Evolutionary conservation across 2,888 invertebrate species (phyloP).

Genomic region (Allolobophora icterica): DNA sequence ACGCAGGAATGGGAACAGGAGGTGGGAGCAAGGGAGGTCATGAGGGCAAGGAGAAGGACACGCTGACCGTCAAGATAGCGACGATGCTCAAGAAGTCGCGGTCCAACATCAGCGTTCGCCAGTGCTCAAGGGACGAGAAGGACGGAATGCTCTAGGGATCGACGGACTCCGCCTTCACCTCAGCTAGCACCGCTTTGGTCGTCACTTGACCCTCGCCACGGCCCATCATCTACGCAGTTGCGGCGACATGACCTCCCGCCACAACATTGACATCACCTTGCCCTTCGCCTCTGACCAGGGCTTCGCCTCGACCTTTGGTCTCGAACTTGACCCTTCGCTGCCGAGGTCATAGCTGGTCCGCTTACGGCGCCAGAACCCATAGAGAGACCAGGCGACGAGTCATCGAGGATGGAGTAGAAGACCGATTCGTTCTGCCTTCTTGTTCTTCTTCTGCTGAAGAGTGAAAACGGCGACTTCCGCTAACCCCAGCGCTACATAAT

Average conservation of each 20-base stretch:
- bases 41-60: conserved; percentile 36
- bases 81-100: conserved; percentile 38
- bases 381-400: background rate
- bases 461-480: background rate
- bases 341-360: background rate
- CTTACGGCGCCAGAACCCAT: background rate
- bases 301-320: background rate
- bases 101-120: conserved; percentile 39
- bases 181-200: background rate
- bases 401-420: background rate
- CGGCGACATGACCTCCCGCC: too few species aligned
- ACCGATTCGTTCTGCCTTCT: background rate
- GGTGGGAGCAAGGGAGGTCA: conserved; percentile 20
- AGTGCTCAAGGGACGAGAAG: conserved; percentile 39
- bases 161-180: background rate
- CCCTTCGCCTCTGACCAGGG: too few species aligned
- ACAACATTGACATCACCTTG: too few species aligned
- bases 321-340: background rate
- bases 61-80: conserved; percentile 41
- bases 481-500: background rate
- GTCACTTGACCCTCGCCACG: background rate
- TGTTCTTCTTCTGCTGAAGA: background rate
- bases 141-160: background rate
- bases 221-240: too few species aligned
- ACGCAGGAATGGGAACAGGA: background rate